These are phyloP conservation scores for Tenthredo amoena DNA, from an alignment of 2,888 invertebrate species.

Conservation along the genomic window DNA sequence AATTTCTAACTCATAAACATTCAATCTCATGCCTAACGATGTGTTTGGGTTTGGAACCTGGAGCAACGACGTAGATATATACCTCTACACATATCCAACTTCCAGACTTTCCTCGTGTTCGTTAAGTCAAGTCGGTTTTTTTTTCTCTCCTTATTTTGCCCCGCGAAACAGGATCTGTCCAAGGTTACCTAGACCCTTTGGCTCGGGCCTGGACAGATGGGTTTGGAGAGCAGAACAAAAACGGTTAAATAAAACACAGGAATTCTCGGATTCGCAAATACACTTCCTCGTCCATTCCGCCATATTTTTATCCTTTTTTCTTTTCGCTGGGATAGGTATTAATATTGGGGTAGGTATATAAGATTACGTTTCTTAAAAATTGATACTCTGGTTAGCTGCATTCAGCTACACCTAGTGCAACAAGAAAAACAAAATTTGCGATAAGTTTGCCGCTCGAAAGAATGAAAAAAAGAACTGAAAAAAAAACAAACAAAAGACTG, in stretches of 20 bases:
- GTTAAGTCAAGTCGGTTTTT: not conserved
- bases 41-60: not conserved
- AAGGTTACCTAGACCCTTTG: constrained; percentile 48
- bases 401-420: not conserved
- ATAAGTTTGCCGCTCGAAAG: not conserved
- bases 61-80: not conserved
- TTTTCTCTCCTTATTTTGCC: constrained; percentile 20
- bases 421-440: not conserved
- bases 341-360: not conserved
- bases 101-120: constrained; percentile 43
- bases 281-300: constrained; percentile 23
- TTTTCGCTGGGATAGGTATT: not conserved
- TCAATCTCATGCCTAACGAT: not conserved
- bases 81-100: not conserved
- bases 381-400: not conserved
- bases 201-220: constrained; percentile 3
- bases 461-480: not conserved
- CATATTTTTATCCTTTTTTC: not conserved
- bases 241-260: not conserved
- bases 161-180: constrained; percentile 40
- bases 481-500: not conserved
- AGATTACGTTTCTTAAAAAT: not conserved
- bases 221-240: not conserved
- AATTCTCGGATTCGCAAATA: not conserved
- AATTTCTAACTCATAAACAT: not conserved